A percentile compares a stretch with the other conserved stretches of the same genome.
phyloP scores from a whole-genome alignment of 2,797 vertebrate species.

The Oceanodroma leucorhoa region DNA sequence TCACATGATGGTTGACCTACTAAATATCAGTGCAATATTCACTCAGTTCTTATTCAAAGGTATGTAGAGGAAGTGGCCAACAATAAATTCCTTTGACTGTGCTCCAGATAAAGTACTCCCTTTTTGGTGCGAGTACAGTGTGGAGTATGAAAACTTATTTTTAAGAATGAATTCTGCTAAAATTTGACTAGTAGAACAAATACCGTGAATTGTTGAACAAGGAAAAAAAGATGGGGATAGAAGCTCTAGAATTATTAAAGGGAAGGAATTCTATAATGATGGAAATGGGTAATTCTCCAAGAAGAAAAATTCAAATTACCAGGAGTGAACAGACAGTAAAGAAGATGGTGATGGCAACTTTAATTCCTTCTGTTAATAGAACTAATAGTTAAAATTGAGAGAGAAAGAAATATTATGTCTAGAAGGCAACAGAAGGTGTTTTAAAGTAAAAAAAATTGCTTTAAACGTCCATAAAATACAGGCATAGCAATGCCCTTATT shows the following conservation, averaged over 20 bases:
- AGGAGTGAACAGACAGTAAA: not conserved
- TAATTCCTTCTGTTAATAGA: constrained; percentile 16
- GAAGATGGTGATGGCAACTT: not conserved
- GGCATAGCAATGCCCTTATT: not conserved
- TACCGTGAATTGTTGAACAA: not conserved
- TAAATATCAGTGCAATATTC: not conserved
- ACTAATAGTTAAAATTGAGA: not conserved
- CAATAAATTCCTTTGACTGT: not conserved
- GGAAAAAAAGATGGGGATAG: not conserved
- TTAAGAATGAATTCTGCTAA: not conserved
- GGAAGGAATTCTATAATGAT: not conserved
- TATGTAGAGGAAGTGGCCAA: not conserved
- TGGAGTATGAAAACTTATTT: not conserved
- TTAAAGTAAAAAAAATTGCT: not conserved
- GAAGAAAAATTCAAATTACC: constrained; percentile 16
- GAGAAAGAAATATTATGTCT: not conserved
- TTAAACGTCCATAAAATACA: not conserved
- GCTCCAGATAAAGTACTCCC: not conserved
- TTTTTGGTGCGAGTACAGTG: not conserved
- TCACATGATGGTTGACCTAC: not conserved
- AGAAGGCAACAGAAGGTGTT: not conserved
- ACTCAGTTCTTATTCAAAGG: not conserved
- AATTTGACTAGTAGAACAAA: constrained; percentile 7
- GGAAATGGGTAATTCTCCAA: not conserved
- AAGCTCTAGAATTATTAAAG: not conserved